These are phyloP conservation scores for Nephrotoma flavescens DNA, from an alignment of 2,888 invertebrate species.

Conservation along the genomic window DNA sequence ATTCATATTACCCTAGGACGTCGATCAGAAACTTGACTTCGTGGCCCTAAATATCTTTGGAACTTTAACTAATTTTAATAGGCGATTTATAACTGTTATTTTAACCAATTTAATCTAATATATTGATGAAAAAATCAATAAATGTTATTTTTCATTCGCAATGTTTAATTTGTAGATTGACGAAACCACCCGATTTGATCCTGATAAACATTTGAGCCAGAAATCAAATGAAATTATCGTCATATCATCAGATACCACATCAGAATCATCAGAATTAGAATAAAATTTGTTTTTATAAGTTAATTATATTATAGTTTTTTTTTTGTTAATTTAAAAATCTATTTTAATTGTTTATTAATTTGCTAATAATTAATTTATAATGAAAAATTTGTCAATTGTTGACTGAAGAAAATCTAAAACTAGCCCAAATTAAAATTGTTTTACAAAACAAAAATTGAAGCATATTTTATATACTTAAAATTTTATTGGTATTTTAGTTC, in stretches of 20 bases:
- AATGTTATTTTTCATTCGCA: too few relatives aligned
- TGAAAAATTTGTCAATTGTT: neutral
- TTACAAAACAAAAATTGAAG: neutral
- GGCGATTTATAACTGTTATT: too few relatives aligned
- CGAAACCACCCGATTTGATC: slow-evolving; percentile 31
- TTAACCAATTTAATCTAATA: too few relatives aligned
- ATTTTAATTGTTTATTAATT: neutral
- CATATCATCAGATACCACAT: slow-evolving; percentile 23
- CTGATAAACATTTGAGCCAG: slow-evolving; percentile 28
- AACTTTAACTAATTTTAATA: too few relatives aligned
- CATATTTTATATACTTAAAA: neutral
- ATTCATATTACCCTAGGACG: too few relatives aligned
- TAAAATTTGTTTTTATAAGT: slow-evolving; percentile 9
- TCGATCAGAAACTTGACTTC: too few relatives aligned
- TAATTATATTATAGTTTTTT: neutral
- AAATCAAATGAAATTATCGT: slow-evolving; percentile 27
- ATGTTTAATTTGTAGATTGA: slow-evolving; percentile 13
- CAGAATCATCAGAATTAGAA: slow-evolving; percentile 18
- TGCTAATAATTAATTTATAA: neutral
- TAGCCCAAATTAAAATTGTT: neutral
- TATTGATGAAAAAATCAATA: too few relatives aligned
- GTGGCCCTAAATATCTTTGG: too few relatives aligned
- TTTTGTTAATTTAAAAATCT: neutral
- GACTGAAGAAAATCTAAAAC: neutral
- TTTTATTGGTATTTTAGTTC: neutral